These are phyloP conservation scores for Serrognathus titanus DNA, from an alignment of 2,888 invertebrate species.

Conservation along the genomic window DNA sequence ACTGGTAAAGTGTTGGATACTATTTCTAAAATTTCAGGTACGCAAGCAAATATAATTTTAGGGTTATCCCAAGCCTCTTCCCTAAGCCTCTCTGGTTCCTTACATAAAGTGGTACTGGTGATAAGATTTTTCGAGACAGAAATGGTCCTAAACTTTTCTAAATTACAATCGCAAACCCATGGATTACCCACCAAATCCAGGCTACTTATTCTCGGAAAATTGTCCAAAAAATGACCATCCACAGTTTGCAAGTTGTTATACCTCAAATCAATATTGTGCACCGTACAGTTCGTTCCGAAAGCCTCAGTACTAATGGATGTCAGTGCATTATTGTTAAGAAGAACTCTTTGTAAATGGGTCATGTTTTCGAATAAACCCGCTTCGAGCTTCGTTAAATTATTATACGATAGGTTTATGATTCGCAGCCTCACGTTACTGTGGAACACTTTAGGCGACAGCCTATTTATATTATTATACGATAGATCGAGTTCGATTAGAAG, in stretches of 20 bases:
- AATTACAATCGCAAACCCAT: slow-evolving; percentile 85
- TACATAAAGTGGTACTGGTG: slow-evolving; percentile 70
- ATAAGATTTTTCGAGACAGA: slow-evolving; percentile 70
- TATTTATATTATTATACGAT: slow-evolving; percentile 67
- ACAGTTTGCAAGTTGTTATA: slow-evolving; percentile 71
- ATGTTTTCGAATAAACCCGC: slow-evolving; percentile 75
- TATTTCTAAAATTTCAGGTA: slow-evolving; percentile 70
- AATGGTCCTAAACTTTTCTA: slow-evolving; percentile 77
- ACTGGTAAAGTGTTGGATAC: slow-evolving; percentile 57
- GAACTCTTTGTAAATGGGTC: slow-evolving; percentile 69
- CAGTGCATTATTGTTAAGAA: slow-evolving; percentile 73
- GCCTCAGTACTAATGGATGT: slow-evolving; percentile 66
- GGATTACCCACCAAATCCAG: slow-evolving; percentile 77
- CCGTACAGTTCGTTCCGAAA: slow-evolving; percentile 62
- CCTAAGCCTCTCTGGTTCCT: slow-evolving; percentile 64
- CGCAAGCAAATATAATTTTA: slow-evolving; percentile 76
- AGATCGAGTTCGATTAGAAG: slow-evolving; percentile 82
- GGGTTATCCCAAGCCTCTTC: slow-evolving; percentile 72
- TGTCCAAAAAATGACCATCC: slow-evolving; percentile 59
- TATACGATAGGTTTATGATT: slow-evolving; percentile 70
- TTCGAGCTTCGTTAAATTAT: slow-evolving; percentile 68
- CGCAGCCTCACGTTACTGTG: slow-evolving; percentile 67
- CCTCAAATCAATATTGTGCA: slow-evolving; percentile 67
- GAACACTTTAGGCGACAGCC: slow-evolving; percentile 68
- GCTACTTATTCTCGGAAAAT: slow-evolving; percentile 65